A percentile compares a stretch with the other conserved stretches of the same genome.
These are phyloP conservation scores for Caenorhabditis doughertyi DNA, from an alignment of 2,888 invertebrate species.

Conservation along the genomic window DNA sequence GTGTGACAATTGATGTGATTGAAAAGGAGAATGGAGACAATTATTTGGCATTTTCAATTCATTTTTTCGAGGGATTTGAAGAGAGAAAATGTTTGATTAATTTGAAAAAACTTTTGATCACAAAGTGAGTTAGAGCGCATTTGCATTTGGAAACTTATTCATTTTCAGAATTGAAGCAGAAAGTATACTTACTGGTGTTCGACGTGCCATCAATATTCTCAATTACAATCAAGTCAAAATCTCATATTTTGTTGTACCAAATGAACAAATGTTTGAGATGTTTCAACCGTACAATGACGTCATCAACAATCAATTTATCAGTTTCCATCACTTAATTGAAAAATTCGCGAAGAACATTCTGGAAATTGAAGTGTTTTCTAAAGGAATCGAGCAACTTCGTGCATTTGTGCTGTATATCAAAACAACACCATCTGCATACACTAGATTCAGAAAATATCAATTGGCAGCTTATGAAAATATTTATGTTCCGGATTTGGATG, in stretches of 20 bases:
- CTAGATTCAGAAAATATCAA: too few relatives aligned
- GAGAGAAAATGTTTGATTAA: not conserved
- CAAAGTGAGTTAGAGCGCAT: not conserved
- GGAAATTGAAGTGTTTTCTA: conserved; percentile 10
- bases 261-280: too few relatives aligned
- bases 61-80: not conserved
- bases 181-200: too few relatives aligned
- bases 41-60: not conserved
- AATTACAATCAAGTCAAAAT: too few relatives aligned
- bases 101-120: not conserved
- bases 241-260: too few relatives aligned
- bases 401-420: conserved; percentile 6
- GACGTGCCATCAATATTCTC: too few relatives aligned
- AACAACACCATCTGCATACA: too few relatives aligned
- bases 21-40: not conserved
- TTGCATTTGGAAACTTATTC: too few relatives aligned
- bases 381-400: conserved; percentile 3
- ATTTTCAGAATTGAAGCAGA: too few relatives aligned
- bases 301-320: not conserved
- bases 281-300: too few relatives aligned
- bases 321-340: conserved; percentile 24
- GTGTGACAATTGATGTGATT: not conserved
- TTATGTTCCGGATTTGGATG: too few relatives aligned
- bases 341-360: conserved; percentile 7
- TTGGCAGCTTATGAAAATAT: too few relatives aligned